Conservation (phyloP, 2,797 vertebrate genomes). For the Dendrocincla fuliginosa region DNA sequence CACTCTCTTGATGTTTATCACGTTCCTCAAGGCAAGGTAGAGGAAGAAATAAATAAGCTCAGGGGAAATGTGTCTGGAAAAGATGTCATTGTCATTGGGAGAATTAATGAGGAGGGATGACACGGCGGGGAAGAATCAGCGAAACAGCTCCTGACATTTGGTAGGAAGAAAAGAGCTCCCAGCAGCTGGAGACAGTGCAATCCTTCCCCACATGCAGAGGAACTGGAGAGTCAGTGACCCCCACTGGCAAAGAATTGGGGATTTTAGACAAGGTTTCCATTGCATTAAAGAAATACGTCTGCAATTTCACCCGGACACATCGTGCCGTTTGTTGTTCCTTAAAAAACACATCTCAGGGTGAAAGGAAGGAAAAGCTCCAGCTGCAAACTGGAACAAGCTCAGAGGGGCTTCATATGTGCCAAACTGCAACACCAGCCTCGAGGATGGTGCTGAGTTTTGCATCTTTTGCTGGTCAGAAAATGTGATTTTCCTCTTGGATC, state of each 20-base stretch:
- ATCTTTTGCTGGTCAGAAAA: neutral
- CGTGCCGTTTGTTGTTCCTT: neutral
- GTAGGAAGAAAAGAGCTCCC: neutral
- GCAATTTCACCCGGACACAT: accelerated
- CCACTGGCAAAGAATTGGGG: neutral
- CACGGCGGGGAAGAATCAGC: neutral
- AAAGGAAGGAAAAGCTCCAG: neutral
- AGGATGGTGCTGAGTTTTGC: accelerated
- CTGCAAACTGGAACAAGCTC: neutral
- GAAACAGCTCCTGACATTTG: neutral
- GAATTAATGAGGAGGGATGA: neutral
- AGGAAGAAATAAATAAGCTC: neutral
- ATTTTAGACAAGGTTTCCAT: neutral
- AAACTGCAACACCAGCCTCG: neutral
- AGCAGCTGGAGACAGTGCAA: neutral
- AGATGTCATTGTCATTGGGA: neutral
- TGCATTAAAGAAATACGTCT: neutral
- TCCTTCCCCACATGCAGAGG: neutral
- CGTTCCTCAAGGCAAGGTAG: neutral
- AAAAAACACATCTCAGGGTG: neutral
- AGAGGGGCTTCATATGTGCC: neutral
- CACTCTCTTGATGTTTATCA: neutral
- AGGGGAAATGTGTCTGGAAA: neutral
- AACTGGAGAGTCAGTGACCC: neutral
- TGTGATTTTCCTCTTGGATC: neutral